Base-by-base conservation (phyloP, 2,888 invertebrate genomes). In the Mamestra brassicae region DNA sequence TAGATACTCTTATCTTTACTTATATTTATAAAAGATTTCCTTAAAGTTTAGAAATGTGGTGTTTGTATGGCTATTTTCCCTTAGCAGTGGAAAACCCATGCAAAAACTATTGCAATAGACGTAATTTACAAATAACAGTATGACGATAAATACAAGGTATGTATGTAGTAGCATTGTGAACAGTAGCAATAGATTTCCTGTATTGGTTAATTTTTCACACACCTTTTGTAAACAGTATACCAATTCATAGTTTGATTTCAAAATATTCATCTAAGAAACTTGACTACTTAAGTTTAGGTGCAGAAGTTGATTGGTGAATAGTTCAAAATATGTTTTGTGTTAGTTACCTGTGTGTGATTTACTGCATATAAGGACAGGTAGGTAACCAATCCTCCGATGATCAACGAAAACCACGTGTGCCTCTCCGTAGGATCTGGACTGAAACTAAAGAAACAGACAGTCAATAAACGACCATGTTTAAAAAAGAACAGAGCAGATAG, bases 361-460 rank as follows among this genome's bases (percentile, higher is more conserved):
- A 99, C 98, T 4, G 98, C 99, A 92, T 98, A 99, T 10, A 99
- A 89, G 0, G 98, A 98, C 58, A 98, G 92, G 90, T 98, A 99
- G 0, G 98, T 98, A 70, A 98, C 97, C 55, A 97, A 93, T 0
- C 99, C 99, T n/a, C 99, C 99, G 68, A 99, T 96, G 6, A 97
- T 95, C 45, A 98, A 96, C 0, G 98, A 97, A 97, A 98, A 98
- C 97, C 98, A 98, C 0, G 98, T 98, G 86, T 98, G 98, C 26
- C 99, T 97, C 67, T 97, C 97, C 0, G 98, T 98, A 7, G 98
- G 99, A 94, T 99, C 98, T 3, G 97, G 87, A 89, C 98, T 97
- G 88, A 98, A 97, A 93, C 98, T 98, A 88, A 88, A 95, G 87
- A 91, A 17, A 70, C 74, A 62, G 17, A 26, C 45, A 57, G 11